Base-by-base conservation (phyloP, 2,888 invertebrate genomes). In the Zootermopsis nevadensis region DNA sequence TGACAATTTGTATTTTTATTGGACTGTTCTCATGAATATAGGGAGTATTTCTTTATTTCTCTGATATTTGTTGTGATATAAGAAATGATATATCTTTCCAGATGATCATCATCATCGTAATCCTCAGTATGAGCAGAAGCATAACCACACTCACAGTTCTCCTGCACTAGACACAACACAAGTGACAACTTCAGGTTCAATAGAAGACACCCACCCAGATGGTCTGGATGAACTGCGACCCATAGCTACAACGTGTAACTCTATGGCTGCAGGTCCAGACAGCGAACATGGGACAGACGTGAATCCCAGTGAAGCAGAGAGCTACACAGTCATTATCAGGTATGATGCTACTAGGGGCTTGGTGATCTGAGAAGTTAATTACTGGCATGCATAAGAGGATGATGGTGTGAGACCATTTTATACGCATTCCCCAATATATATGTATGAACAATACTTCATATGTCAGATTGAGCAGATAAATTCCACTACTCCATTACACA, bases 271-370 rank as follows among this genome's bases (percentile, higher is more conserved):
- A 22, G 79, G 31, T 24, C 74, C 80, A 19, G 83, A 80, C 33
- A 31, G 48, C 27, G 81, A 80, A 22, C 77, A 60, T 48, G 77
- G 74, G 3, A 66, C 35, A 53, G 84, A 84, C 4, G 22, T 74
- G 76, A 67, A 82, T 66, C 83, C 84, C 31, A 80, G 79, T 79
- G 92, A 92, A 0, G 67, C 60, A 27, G 94, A 94, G 86, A 94
- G 94, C 85, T 95, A 95, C 85, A 95, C 95, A 0, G 95, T 96
- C 77, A 96, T 96, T 86, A 91, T 96, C 85, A 92, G 94, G 90
- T 92, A 53, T 74, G 35, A 67, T 67, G 31, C 22, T 27, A 22
- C 15, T 67, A 24, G 12, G 31, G 67, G 27, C 31, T 67, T 67
- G 30, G 31, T 67, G 27, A 15, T 24, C 31, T 67, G 12, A 67